Base-by-base conservation (phyloP, 2,113 vertebrate species). In the Pristiophorus japonicus region DNA sequence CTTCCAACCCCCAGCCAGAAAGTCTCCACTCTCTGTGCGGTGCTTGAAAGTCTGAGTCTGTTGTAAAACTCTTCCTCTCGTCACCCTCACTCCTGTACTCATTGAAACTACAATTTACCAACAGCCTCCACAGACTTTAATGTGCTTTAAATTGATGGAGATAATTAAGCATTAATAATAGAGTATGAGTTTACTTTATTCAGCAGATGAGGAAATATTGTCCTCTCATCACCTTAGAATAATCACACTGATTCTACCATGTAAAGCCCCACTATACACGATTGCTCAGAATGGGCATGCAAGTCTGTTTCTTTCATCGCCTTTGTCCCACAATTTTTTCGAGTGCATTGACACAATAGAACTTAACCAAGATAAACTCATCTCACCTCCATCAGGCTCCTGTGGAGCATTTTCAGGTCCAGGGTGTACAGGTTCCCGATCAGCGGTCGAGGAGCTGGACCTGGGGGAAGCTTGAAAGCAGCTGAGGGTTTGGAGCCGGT, bases 341-440 rank as follows among this genome's bases (percentile, higher is more conserved):
- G 5, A 62, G 16, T 14, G 3, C 51, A 59, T 34, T 55, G 85
- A 55, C 12, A 38, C n/a, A 78, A 70, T 30, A 16, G 6, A 20
- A 38, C 42, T 81, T 81, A 45, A 81, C 24, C 4, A 30, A 78
- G 96, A 87, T 91, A 42, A 95, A 95, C 96, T 63, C 14, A 0
- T 1, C 96, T 96, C 97, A 97, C 97, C 97, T 97, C 97, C 97
- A 97, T 96, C 95, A 97, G 94, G 91, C 97, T 97, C 95, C 97
- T 97, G 97, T 97, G 97, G 96, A 97, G 97, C 96, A 97, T 97
- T 96, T 96, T 97, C 96, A 97, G 96, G 96, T 97, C 97, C 96
- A 97, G 96, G 96, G 97, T 96, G 95, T 97, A 97, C 96, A 97
- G 96, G 96, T 97, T 97, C 95, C 97, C 97, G 96, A 97, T 97